Base-by-base conservation (phyloP, 2,888 invertebrate genomes). In the Apamea crenata region DNA sequence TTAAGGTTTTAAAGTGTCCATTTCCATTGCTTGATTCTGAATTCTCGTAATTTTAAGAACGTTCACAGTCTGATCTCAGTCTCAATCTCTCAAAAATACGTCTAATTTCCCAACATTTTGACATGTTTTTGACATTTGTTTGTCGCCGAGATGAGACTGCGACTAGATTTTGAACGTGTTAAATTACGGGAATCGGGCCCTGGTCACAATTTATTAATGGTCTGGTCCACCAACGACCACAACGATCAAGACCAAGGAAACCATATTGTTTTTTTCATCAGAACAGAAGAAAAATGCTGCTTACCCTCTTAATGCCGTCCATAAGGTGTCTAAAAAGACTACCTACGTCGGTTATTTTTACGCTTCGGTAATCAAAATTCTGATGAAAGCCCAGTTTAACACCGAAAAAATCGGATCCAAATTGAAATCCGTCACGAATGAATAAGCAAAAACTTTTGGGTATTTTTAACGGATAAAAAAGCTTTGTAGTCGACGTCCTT, bases 341-440 rank as follows among this genome's bases (percentile, higher is more conserved):
- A 25, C 61, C 25, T 29, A 25, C 61, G 36, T 76, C 44, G 10
- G 59, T 36, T 18, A 59, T 44, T 44, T 16, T 78, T 53, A 2
- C 66, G 67, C 8, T 67, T 53, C 32, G 61, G 18, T 70, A 32
- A 71, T 71, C 50, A 71, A 71, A 61, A 78, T 71, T 71, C 67
- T 79, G 61, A 67, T 36, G 44, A 21, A 71, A 79, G 7, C 25
- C 61, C 18, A 47, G 67, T 71, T 82, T 67, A 53, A 84, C 71
- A 53, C 61, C 61, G 53, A 81, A 53, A 83, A 67, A 73, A 53
- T 65, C 73, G 36, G 69, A 50, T 65, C 73, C 59, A 74, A 80
- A 85, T 85, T 80, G 80, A 80, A 84, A 70, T 82, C 80, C 21
- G 50, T 66, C 69, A 47, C 80, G 73, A 66, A 59, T 80, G 80